Evolutionary conservation across 2,888 invertebrate genomes (phyloP).

Genomic region (Tenthredo amoena): DNA sequence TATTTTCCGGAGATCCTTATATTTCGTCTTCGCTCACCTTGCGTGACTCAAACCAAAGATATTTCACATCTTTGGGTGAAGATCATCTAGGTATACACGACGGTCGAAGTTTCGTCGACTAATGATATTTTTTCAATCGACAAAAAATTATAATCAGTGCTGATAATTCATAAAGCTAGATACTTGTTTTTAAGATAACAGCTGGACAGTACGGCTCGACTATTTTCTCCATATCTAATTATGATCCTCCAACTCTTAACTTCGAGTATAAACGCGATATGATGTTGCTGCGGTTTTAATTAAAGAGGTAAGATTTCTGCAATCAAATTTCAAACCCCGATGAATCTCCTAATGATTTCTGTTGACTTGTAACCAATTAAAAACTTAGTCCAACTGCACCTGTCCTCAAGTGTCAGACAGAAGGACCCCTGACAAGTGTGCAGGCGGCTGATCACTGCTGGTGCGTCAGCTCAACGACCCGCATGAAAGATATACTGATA

Average conservation of each 20-base stretch:
- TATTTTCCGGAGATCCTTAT: background rate
- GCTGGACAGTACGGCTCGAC: background rate
- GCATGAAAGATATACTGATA: constrained; percentile 10
- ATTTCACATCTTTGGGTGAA: background rate
- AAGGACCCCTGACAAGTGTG: constrained; percentile 34
- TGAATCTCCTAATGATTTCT: constrained; percentile 10
- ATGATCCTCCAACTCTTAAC: background rate
- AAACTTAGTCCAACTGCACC: constrained; percentile 30
- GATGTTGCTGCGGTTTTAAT: background rate
- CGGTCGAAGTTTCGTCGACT: background rate
- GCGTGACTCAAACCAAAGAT: background rate
- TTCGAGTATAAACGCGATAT: background rate
- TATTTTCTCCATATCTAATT: background rate
- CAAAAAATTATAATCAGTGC: constrained; percentile 8
- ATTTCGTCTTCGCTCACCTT: background rate
- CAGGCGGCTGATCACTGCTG: constrained; percentile 17
- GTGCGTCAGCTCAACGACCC: constrained; percentile 20
- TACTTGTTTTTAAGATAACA: background rate
- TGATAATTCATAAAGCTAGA: background rate
- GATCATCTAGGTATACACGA: background rate
- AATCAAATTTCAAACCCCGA: background rate
- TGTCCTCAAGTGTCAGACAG: constrained; percentile 34
- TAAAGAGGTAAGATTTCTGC: constrained; percentile 21
- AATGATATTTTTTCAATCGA: background rate
- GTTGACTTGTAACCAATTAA: constrained; percentile 26